Percentiles rank a stretch among this genome's conserved stretches.
Conservation (phyloP, 2,797 vertebrate genomes). For the Falco biarmicus region DNA sequence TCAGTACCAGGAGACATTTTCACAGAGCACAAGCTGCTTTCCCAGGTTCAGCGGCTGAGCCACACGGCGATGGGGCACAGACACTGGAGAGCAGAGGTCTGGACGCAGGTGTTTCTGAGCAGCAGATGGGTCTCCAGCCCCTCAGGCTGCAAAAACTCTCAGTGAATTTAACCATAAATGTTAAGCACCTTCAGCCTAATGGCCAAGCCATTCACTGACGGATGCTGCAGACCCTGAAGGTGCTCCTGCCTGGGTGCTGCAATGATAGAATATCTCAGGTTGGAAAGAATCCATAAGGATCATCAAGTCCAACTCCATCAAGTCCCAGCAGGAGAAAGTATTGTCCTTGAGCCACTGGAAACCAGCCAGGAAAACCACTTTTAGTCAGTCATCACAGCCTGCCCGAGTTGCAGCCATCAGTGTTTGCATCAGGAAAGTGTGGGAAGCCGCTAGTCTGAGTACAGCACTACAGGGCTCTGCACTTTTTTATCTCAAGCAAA, state of each 20-base stretch:
- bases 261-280: not conserved
- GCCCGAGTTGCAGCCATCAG: not conserved
- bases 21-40: not conserved
- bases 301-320: not conserved
- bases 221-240: not conserved
- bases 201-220: too few species aligned
- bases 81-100: not conserved
- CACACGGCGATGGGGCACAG: rapidly evolving
- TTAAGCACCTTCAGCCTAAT: not conserved
- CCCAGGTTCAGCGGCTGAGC: rapidly evolving
- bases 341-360: not conserved
- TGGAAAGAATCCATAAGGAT: not conserved
- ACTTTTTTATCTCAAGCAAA: not conserved
- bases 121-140: not conserved
- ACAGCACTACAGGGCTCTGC: not conserved
- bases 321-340: not conserved
- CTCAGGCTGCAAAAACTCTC: not conserved
- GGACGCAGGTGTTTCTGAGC: not conserved
- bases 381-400: not conserved
- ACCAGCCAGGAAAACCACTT: not conserved
- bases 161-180: not conserved
- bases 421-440: not conserved
- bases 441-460: not conserved
- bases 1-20: not conserved
- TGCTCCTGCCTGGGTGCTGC: not conserved